These are phyloP conservation scores for Luffia ferchaultella DNA, from an alignment of 2,888 invertebrate genomes.

Conservation along the genomic window DNA sequence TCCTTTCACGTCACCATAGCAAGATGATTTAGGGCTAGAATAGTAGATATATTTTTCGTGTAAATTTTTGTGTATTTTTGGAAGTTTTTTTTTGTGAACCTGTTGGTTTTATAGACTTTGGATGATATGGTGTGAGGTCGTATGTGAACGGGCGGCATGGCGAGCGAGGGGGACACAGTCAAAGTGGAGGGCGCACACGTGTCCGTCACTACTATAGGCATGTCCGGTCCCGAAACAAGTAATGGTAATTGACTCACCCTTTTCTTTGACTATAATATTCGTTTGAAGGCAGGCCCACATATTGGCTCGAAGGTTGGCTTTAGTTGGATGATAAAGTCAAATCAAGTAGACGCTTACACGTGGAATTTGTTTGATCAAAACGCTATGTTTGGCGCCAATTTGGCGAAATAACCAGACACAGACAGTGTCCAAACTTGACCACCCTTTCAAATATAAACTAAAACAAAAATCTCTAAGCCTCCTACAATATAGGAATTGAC, in stretches of 20 bases:
- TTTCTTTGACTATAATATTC: no score
- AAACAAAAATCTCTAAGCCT: no score
- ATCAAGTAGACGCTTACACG: no score
- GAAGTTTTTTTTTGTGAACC: slow-evolving; percentile 24
- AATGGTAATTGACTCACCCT: slow-evolving; percentile 61
- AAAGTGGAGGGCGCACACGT: slow-evolving; percentile 69
- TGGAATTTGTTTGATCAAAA: no score
- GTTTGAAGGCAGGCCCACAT: no score
- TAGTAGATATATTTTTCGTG: slow-evolving; percentile 26
- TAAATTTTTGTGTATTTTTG: slow-evolving; percentile 29
- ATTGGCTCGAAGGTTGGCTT: no score
- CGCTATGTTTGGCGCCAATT: no score
- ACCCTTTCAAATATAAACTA: no score
- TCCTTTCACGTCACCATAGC: slow-evolving; percentile 37
- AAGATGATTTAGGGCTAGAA: slow-evolving; percentile 32
- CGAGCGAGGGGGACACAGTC: slow-evolving; percentile 52
- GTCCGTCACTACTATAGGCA: slow-evolving; percentile 84
- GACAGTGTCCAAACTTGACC: no score
- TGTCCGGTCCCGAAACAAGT: slow-evolving; percentile 66
- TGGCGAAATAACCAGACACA: no score
- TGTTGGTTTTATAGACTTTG: neutral
- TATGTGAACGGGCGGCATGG: slow-evolving; percentile 33
- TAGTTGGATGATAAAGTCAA: no score
- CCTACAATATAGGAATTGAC: no score
- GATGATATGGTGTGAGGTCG: slow-evolving; percentile 27